Conservation (phyloP, 1,140 invertebrate genomes). For the Zaprionus nigranus region DNA sequence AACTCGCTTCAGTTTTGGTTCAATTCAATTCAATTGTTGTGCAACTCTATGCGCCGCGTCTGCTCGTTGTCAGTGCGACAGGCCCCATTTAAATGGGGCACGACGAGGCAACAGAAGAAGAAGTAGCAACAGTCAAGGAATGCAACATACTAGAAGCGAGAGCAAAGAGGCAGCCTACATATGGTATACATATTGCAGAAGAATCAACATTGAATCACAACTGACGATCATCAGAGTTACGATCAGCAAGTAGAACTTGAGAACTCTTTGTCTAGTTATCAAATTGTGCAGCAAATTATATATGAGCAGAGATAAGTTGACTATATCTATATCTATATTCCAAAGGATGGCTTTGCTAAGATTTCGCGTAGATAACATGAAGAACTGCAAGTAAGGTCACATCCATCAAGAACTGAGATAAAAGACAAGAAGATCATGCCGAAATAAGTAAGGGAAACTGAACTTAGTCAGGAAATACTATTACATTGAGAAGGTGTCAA, state of each 20-base stretch:
- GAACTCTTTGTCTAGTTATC: background rate
- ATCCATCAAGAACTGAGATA: background rate
- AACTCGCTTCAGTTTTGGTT: slow-evolving; percentile 11
- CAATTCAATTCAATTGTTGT: slow-evolving; percentile 31
- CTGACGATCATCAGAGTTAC: background rate
- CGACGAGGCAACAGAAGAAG: slow-evolving; percentile 9
- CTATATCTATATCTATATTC: too few relatives aligned
- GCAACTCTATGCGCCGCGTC: slow-evolving; percentile 23
- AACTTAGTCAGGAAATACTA: background rate
- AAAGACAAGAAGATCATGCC: too few relatives aligned
- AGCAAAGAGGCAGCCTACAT: background rate
- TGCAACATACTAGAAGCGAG: background rate
- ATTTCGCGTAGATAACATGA: background rate
- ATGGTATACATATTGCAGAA: background rate
- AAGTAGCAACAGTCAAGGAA: background rate
- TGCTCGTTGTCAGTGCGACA: slow-evolving; percentile 24
- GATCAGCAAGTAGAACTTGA: background rate
- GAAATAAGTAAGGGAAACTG: background rate
- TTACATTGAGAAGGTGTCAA: background rate
- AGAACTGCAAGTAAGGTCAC: background rate
- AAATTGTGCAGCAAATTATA: slow-evolving; percentile 3
- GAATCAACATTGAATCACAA: background rate
- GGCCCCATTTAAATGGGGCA: slow-evolving; percentile 25
- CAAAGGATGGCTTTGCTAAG: too few relatives aligned
- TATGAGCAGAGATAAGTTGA: slow-evolving; percentile 2